Percentiles rank a stretch among this genome's conserved stretches.
Evolutionary conservation across 2,113 vertebrate species (phyloP).

Genomic region (Brachypodius melanocephalos): DNA sequence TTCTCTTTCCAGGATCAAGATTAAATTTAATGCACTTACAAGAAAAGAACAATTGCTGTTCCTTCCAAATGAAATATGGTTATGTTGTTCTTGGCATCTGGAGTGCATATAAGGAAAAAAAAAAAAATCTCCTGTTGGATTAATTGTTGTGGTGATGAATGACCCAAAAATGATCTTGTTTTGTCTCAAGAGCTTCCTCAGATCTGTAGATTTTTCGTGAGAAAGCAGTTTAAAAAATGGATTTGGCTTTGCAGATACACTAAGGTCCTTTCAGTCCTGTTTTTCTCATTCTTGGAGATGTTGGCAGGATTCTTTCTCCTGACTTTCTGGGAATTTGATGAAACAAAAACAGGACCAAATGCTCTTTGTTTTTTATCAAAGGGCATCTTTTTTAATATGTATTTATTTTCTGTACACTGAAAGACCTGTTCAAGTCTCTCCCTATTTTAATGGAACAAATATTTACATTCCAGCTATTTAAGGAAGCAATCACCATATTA

Average conservation of each 20-base stretch:
- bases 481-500: neutral
- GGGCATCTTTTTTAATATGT: neutral
- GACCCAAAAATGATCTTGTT: neutral
- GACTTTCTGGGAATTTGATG: neutral
- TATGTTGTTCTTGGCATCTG: neutral
- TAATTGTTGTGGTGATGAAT: neutral
- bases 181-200: constrained; percentile 2
- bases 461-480: neutral
- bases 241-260: neutral
- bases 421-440: neutral
- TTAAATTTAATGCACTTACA: neutral
- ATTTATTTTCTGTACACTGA: neutral
- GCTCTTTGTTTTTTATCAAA: neutral
- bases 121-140: neutral
- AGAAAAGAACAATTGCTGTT: neutral
- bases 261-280: neutral
- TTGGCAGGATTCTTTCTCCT: neutral
- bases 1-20: neutral
- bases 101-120: neutral
- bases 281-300: neutral
- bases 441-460: neutral
- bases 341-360: neutral
- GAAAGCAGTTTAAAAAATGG: neutral
- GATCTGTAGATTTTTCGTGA: neutral
- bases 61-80: neutral